Evolutionary conservation across 2,797 vertebrate genomes (phyloP), one percentile per base, ranked within the genome.

Genomic region (Fratercula arctica): DNA sequence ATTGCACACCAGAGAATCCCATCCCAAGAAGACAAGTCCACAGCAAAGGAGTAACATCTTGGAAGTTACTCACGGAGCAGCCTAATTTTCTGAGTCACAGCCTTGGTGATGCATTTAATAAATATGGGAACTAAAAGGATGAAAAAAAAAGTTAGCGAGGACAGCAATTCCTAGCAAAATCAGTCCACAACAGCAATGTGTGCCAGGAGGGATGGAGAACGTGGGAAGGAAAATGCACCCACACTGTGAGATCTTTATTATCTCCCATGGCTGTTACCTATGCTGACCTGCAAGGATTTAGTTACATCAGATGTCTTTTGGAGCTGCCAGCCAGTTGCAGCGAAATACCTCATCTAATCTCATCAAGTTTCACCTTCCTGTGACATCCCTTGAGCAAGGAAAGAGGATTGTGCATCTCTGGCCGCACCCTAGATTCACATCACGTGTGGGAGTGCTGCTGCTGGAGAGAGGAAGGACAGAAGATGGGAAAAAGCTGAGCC

Each of bases 341-440:
- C 4, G 3, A 72, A 56, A 73, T 72, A 73, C 33, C 37, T 83
- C 87, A 67, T 82, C 87, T 97, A 96, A 97, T 96, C 96, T 78
- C 79, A 95, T 95, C 94, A 93, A 48, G 61, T 69, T 84, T 97
- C 95, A 95, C 93, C 94, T 97, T 93, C 79, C 95, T 90, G 73
- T 91, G 92, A 93, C 92, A 90, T 67, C 76, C 46, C 68, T 91
- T 75, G 83, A 86, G 90, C 91, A 85, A 90, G 37, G 66, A 88
- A 95, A 97, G 93, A 94, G 92, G 95, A 93, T 93, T 95, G 88
- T 75, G 84, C 78, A 33, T 80, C 94, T 90, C 88, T 92, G 86
- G 78, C 75, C 8, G 0, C 84, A 80, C 84, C 93, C 61, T 46
- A 25, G 56, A 2, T 26, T 76, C 53, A 21, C 77, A 37, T 50